Evolutionary conservation across 2,797 vertebrate species (phyloP).

Genomic region (Mallotus villosus): DNA sequence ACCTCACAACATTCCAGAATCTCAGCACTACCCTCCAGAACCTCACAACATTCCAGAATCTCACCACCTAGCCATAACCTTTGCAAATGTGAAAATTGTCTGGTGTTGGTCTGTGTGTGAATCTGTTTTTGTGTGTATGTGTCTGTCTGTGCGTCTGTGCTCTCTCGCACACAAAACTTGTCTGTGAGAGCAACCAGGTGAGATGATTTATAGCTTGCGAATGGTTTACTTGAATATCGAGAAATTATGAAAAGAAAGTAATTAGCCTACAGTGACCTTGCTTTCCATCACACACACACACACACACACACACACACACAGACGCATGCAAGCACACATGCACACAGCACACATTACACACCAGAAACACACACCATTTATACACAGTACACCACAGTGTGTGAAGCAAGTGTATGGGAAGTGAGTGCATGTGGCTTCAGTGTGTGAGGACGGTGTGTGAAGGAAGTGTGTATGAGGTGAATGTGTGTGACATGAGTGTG

Average conservation of each 20-base stretch:
- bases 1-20: not conserved
- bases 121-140: conserved; percentile 14
- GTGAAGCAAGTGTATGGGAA: conserved; percentile 4
- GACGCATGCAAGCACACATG: not conserved
- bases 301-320: conserved; percentile 1
- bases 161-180: conserved; percentile 17
- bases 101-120: conserved; percentile 11
- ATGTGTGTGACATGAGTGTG: not conserved
- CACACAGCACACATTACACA: not conserved
- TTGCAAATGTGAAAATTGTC: too few relatives aligned
- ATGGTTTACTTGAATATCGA: conserved; percentile 76
- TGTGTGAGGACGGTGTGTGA: not conserved
- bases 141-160: not conserved
- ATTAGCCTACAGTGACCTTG: conserved; percentile 79
- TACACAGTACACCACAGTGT: conserved; percentile 10
- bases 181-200: conserved; percentile 31
- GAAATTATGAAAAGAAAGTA: conserved; percentile 82
- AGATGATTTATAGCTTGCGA: conserved; percentile 79
- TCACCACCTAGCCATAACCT: too few relatives aligned
- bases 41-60: too few relatives aligned
- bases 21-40: not conserved
- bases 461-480: not conserved
- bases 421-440: not conserved
- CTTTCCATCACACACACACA: conserved; percentile 55
- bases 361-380: not conserved